Evolutionary conservation across 2,888 invertebrate genomes (phyloP).

Genomic region (Phorcus lineatus): DNA sequence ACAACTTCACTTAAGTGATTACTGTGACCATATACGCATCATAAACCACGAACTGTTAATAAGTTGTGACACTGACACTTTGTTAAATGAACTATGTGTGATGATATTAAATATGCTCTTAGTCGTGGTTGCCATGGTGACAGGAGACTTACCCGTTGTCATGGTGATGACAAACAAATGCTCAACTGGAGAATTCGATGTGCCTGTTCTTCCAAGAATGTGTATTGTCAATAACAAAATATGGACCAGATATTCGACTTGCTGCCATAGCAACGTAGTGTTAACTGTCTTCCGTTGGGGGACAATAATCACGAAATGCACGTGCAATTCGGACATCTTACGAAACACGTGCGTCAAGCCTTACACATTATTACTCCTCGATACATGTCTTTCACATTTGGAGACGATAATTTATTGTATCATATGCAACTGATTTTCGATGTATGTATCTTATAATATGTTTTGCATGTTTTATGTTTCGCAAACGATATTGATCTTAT

Average conservation of each 20-base stretch:
- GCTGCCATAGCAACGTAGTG: too few relatives aligned
- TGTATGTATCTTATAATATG: slow-evolving; percentile 12
- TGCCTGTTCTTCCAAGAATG: too few relatives aligned
- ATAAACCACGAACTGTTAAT: slow-evolving; percentile 9
- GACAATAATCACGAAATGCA: neutral
- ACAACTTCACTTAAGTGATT: too few relatives aligned
- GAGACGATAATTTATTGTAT: slow-evolving; percentile 16
- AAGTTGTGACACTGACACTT: neutral
- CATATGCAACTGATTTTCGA: neutral
- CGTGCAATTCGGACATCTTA: neutral
- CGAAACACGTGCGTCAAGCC: neutral
- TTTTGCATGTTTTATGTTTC: neutral
- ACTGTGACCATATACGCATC: neutral
- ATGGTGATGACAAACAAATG: too few relatives aligned
- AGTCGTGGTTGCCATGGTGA: slow-evolving; percentile 4
- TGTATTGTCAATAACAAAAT: too few relatives aligned
- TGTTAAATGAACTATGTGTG: neutral
- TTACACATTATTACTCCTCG: neutral
- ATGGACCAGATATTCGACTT: too few relatives aligned
- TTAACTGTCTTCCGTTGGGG: neutral
- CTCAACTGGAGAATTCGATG: too few relatives aligned
- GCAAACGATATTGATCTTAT: too few relatives aligned
- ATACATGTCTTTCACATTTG: neutral
- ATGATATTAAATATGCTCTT: neutral
- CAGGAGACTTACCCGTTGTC: neutral